Percentiles rank a stretch among this genome's conserved stretches.
Conservation (phyloP, 2,888 invertebrate genomes). For the Polydrusus pterygomalis region DNA sequence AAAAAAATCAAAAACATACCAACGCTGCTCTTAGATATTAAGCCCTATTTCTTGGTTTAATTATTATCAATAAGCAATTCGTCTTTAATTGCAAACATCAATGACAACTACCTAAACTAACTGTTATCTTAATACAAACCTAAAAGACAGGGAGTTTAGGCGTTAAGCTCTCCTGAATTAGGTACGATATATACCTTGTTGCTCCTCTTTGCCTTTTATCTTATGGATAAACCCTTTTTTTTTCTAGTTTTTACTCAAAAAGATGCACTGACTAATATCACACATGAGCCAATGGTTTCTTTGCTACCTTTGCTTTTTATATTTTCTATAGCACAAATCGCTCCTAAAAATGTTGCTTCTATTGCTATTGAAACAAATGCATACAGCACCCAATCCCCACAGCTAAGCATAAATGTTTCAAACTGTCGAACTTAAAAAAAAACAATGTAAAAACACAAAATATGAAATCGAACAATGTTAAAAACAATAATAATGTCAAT, state of each 20-base stretch:
- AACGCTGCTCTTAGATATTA: neutral
- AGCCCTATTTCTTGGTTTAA: neutral
- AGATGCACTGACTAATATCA: too few relatives aligned
- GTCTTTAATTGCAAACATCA: too few relatives aligned
- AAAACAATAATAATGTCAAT: neutral
- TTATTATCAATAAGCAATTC: neutral
- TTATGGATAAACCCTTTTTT: too few relatives aligned
- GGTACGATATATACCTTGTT: too few relatives aligned
- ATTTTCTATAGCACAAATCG: neutral
- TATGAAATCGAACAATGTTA: neutral
- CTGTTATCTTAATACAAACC: too few relatives aligned
- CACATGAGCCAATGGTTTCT: too few relatives aligned
- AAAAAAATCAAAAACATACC: neutral
- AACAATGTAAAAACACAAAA: neutral
- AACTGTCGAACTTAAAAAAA: slow-evolving; percentile 1
- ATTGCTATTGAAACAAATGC: neutral
- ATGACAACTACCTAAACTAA: too few relatives aligned
- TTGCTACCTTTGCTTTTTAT: neutral
- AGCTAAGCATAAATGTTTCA: slow-evolving; percentile 10
- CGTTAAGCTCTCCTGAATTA: too few relatives aligned
- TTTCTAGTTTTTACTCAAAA: too few relatives aligned
- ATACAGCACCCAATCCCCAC: slow-evolving; percentile 3
- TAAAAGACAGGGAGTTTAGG: too few relatives aligned
- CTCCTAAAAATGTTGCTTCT: neutral
- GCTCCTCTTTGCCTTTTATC: too few relatives aligned